Percentiles rank a stretch among this genome's conserved stretches.
Evolutionary conservation across 2,113 vertebrate species (phyloP).

Genomic region (Ursus arctos): DNA sequence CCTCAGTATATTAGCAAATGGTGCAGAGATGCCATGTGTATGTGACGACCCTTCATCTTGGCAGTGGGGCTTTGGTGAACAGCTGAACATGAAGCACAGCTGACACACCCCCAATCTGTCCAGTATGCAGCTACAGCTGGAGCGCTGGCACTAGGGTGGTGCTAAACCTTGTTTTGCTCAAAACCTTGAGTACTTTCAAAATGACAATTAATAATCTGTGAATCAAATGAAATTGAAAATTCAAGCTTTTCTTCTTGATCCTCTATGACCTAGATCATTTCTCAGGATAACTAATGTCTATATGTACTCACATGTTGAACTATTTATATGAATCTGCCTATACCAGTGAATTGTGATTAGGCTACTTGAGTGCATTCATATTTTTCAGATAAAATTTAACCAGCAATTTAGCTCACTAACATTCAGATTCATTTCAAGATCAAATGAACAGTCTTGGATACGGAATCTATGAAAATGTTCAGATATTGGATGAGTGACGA

Average conservation of each 20-base stretch:
- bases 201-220: constrained; percentile 65
- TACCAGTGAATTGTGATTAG: background rate
- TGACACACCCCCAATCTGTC: constrained; percentile 81
- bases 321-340: background rate
- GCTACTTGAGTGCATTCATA: background rate
- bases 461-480: background rate
- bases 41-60: constrained; percentile 46
- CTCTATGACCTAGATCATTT: background rate
- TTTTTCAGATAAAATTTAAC: background rate
- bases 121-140: constrained; percentile 54
- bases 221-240: constrained; percentile 64
- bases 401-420: background rate
- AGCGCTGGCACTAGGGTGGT: constrained; percentile 57
- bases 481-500: background rate
- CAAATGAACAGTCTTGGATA: background rate
- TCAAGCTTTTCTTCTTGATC: background rate
- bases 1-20: background rate
- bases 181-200: constrained; percentile 58
- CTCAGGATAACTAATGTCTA: background rate
- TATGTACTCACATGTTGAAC: background rate
- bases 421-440: background rate
- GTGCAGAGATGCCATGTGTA: background rate
- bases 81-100: constrained; percentile 74
- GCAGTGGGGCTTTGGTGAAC: constrained; percentile 24
- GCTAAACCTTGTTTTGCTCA: constrained; percentile 55